Conservation (phyloP, 2,888 invertebrate species). For the Lasioglossum vierecki region DNA sequence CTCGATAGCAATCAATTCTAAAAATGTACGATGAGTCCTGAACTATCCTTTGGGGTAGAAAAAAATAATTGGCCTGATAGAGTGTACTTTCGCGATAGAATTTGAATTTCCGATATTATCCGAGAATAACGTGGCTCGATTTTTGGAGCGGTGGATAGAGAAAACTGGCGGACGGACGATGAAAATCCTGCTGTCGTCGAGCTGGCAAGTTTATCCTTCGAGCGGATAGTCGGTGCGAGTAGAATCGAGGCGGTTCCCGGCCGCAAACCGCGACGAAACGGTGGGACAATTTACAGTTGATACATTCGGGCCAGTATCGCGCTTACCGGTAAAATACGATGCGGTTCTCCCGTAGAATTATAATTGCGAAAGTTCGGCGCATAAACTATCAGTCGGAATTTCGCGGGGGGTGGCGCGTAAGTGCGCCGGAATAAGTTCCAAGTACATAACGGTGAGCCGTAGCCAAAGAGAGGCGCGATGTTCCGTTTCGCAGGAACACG, state of each 20-base stretch:
- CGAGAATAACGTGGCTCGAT: background rate
- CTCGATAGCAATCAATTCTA: no score
- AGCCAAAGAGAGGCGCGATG: background rate
- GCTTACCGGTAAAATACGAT: conserved; percentile 35
- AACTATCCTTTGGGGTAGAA: no score
- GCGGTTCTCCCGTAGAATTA: conserved; percentile 43
- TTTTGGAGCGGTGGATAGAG: background rate
- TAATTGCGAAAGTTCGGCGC: conserved; percentile 52
- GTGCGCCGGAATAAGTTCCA: conserved; percentile 5
- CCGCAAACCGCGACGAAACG: conserved; percentile 18
- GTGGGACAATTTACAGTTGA: conserved; percentile 40
- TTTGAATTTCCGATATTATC: background rate
- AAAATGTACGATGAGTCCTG: no score
- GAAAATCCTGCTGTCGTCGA: background rate
- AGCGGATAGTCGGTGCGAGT: background rate
- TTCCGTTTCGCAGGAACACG: conserved; percentile 23
- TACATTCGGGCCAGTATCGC: conserved; percentile 22
- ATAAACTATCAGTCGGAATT: conserved; percentile 43
- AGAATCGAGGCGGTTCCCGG: conserved; percentile 27
- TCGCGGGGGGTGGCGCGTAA: background rate
- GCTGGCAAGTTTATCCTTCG: background rate
- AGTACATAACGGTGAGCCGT: conserved; percentile 16
- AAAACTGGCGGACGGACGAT: background rate
- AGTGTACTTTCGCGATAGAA: no score
- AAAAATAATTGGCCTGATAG: no score